A percentile compares a stretch with the other conserved stretches of the same genome.
phyloP scores from a whole-genome alignment of 2,888 invertebrate genomes.

The Nomada ruficornis region DNA sequence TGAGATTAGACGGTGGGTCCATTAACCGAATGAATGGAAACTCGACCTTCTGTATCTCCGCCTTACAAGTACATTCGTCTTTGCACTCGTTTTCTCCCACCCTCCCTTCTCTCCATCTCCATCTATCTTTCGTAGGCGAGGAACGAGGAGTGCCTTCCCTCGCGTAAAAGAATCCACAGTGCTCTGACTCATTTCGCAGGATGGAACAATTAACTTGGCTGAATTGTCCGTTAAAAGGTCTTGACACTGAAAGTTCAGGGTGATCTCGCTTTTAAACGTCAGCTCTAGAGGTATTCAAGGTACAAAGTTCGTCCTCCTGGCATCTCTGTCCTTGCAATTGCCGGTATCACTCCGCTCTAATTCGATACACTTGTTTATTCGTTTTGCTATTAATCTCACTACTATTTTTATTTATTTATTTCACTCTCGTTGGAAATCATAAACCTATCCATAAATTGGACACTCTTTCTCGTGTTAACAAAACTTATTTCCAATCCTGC shows the following conservation, averaged over 20 bases:
- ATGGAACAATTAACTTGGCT: conserved; percentile 78
- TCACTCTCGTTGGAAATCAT: too few relatives aligned
- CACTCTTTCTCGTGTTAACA: too few relatives aligned
- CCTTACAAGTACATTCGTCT: neutral
- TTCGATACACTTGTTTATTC: conserved; percentile 4
- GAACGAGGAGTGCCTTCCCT: conserved; percentile 54
- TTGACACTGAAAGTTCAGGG: conserved; percentile 66
- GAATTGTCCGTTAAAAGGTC: conserved; percentile 77
- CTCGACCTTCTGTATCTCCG: neutral
- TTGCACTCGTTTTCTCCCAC: neutral
- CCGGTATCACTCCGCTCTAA: neutral
- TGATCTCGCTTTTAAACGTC: conserved; percentile 51
- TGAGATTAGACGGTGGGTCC: conserved; percentile 50
- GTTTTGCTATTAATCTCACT: neutral
- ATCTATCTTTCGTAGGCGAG: conserved; percentile 17
- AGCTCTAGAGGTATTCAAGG: neutral
- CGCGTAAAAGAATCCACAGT: conserved; percentile 56
- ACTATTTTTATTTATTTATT: too few relatives aligned
- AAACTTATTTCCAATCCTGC: neutral
- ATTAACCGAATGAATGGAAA: conserved; percentile 62
- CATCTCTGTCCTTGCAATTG: neutral
- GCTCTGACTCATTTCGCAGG: conserved; percentile 75
- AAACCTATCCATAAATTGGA: too few relatives aligned
- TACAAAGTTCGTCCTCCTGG: conserved; percentile 20
- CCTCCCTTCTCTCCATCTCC: neutral